Percentiles rank a stretch among this genome's conserved stretches.
phyloP scores from a whole-genome alignment of 2,113 vertebrate genomes.

The Oreochromis aureus region DNA sequence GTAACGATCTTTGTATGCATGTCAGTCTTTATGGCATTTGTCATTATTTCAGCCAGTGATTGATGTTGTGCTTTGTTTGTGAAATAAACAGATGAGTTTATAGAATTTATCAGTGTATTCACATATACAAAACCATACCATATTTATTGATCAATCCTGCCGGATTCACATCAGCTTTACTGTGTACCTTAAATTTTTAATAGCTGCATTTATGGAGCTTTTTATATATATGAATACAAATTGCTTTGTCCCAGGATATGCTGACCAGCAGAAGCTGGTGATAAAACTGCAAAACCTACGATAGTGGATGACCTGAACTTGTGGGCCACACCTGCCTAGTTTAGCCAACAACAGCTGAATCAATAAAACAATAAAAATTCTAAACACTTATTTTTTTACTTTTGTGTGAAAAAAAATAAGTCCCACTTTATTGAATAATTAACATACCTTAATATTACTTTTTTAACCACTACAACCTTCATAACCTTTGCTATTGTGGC shows the following conservation, averaged over 20 bases:
- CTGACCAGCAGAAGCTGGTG: neutral
- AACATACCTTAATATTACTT: neutral
- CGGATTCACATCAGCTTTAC: neutral
- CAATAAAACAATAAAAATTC: neutral
- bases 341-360: neutral
- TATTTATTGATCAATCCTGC: neutral
- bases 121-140: neutral
- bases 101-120: neutral
- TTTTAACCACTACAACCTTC: neutral
- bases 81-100: neutral
- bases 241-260: neutral
- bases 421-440: neutral
- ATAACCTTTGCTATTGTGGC: neutral
- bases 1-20: neutral
- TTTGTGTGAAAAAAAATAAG: neutral
- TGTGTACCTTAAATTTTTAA: neutral
- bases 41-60: neutral
- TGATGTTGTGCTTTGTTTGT: neutral
- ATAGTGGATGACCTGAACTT: neutral
- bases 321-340: neutral
- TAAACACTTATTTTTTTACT: neutral
- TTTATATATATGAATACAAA: neutral
- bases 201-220: neutral
- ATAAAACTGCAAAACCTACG: neutral
- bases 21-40: neutral